Percentiles rank a stretch among this genome's conserved stretches.
Evolutionary conservation across 2,113 vertebrate genomes (phyloP).

Genomic region (Calidris pugnax): DNA sequence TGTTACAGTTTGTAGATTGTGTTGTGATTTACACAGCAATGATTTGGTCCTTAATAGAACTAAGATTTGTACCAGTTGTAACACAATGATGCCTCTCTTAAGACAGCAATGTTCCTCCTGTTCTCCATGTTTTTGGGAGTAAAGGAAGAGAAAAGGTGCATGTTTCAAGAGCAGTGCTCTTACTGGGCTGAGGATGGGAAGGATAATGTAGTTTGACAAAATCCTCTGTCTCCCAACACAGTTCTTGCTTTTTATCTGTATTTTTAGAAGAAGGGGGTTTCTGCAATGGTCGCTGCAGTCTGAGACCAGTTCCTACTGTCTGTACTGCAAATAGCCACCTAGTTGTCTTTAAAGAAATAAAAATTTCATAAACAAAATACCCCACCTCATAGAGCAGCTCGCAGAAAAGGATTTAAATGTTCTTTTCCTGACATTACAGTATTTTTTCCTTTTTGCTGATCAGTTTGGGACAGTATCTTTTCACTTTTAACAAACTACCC

Average conservation of each 20-base stretch:
- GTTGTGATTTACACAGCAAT: neutral
- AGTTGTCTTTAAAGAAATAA: neutral
- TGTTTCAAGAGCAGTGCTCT: neutral
- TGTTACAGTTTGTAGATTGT: neutral
- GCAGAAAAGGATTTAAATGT: neutral
- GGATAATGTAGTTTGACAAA: neutral
- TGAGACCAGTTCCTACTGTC: neutral
- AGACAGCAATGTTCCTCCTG: neutral
- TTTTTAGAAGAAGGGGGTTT: neutral
- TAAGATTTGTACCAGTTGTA: neutral
- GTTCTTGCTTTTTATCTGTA: neutral
- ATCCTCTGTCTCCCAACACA: neutral
- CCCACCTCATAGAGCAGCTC: neutral
- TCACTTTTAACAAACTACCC: neutral
- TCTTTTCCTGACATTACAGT: neutral
- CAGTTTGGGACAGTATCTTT: neutral
- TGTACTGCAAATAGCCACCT: neutral
- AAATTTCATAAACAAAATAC: neutral
- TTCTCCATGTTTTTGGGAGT: accelerated
- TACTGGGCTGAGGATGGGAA: neutral
- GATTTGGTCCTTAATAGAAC: neutral
- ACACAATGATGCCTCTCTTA: accelerated
- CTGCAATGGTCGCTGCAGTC: neutral
- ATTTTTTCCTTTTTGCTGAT: neutral
- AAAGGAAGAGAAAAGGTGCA: neutral